Conservation (phyloP, 2,797 vertebrate genomes). For the Nyctibius grandis region DNA sequence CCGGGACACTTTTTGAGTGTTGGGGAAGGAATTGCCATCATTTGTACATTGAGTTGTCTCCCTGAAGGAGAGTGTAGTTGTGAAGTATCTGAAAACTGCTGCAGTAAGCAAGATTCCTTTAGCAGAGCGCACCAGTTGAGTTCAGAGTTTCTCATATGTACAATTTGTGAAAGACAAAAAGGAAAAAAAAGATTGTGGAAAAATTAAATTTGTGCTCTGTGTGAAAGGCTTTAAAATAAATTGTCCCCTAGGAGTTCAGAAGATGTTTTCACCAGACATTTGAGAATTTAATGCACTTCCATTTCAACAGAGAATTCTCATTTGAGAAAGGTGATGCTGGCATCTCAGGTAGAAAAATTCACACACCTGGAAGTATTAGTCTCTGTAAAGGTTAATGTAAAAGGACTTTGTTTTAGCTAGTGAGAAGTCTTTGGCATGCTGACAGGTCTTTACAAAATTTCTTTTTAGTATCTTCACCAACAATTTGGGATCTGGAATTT, state of each 20-base stretch:
- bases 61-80: not conserved
- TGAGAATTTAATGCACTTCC: not conserved
- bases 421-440: not conserved
- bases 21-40: not conserved
- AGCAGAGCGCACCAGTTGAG: not conserved
- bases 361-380: not conserved
- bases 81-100: not conserved
- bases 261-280: not conserved
- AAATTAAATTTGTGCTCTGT: not conserved
- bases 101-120: not conserved
- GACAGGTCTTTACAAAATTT: not conserved
- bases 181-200: not conserved
- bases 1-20: fast-evolving
- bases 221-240: not conserved
- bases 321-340: not conserved
- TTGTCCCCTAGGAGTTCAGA: not conserved
- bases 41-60: not conserved
- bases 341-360: not conserved
- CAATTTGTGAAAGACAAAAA: not conserved
- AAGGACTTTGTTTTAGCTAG: not conserved
- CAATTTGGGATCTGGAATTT: constrained; percentile 92
- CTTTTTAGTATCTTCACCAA: constrained; percentile 70
- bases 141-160: not conserved
- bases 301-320: not conserved
- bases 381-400: not conserved